Conservation (phyloP, 2,888 invertebrate genomes). For the Cylindroiulus punctatus region DNA sequence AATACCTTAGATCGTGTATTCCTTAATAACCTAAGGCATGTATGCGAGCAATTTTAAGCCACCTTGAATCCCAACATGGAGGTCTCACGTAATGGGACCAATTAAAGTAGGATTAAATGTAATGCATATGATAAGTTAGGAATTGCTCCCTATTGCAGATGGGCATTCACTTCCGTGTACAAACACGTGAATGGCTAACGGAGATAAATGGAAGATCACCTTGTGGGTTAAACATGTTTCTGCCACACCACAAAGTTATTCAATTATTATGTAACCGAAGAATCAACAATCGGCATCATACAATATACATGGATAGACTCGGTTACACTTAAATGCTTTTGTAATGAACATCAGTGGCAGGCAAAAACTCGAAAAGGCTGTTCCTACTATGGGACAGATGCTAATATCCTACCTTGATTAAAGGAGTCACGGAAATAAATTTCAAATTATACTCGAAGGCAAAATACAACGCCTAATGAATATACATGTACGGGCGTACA, state of each 20-base stretch:
- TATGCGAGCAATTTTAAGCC: slow-evolving; percentile 1
- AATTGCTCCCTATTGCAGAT: background rate
- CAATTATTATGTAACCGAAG: background rate
- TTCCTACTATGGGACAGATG: background rate
- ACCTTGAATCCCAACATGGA: background rate
- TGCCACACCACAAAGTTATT: background rate
- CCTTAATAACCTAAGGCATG: slow-evolving; percentile 14
- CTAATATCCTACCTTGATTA: background rate
- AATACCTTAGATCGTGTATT: slow-evolving; percentile 8
- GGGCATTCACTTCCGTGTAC: background rate
- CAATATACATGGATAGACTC: background rate
- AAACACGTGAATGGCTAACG: background rate
- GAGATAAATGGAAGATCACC: background rate
- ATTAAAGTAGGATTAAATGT: background rate
- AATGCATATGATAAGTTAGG: background rate
- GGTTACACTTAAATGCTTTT: slow-evolving; percentile 5
- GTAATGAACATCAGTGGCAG: background rate
- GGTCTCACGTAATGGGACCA: background rate
- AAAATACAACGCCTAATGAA: background rate
- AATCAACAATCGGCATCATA: background rate
- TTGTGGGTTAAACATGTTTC: background rate
- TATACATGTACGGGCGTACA: too few species aligned
- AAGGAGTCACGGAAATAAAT: slow-evolving; percentile 4
- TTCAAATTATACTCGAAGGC: background rate
- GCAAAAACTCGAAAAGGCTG: background rate